These are phyloP conservation scores for Hypanus sabinus DNA, from an alignment of 2,113 vertebrate genomes.

Conservation along the genomic window DNA sequence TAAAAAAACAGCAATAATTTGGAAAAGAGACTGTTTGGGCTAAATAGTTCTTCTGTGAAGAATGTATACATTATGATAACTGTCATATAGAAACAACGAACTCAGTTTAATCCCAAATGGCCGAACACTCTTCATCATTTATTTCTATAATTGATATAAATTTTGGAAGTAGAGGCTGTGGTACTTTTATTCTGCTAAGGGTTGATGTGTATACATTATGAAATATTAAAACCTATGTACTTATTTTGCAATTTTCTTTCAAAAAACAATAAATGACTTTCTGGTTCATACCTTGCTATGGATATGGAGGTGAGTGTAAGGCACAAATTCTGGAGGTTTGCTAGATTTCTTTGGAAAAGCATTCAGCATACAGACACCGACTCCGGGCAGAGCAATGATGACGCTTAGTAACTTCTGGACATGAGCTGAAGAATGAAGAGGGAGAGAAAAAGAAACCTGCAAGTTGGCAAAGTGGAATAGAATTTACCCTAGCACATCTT, in stretches of 20 bases:
- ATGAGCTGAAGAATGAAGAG: slow-evolving; percentile 48
- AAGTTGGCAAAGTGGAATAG: background rate
- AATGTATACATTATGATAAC: background rate
- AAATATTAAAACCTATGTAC: background rate
- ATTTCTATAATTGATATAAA: background rate
- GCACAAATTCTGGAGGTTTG: slow-evolving; percentile 53
- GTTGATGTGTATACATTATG: too few relatives aligned
- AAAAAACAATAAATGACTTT: background rate
- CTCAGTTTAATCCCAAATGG: background rate
- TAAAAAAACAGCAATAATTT: background rate
- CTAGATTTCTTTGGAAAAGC: slow-evolving; percentile 55
- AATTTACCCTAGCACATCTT: background rate
- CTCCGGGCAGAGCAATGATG: slow-evolving; percentile 58
- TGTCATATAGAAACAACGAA: background rate
- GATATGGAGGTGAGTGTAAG: slow-evolving; percentile 56
- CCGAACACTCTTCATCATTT: background rate
- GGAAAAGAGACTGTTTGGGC: background rate
- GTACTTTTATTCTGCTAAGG: background rate
- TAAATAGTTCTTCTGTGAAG: background rate
- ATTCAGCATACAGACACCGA: slow-evolving; percentile 57
- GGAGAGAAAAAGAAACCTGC: background rate
- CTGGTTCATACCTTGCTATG: slow-evolving; percentile 63
- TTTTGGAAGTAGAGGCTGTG: background rate
- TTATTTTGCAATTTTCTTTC: background rate
- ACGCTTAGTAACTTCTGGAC: slow-evolving; percentile 69